These are phyloP conservation scores for Vidua macroura DNA, from an alignment of 2,113 vertebrate genomes.

Conservation along the genomic window DNA sequence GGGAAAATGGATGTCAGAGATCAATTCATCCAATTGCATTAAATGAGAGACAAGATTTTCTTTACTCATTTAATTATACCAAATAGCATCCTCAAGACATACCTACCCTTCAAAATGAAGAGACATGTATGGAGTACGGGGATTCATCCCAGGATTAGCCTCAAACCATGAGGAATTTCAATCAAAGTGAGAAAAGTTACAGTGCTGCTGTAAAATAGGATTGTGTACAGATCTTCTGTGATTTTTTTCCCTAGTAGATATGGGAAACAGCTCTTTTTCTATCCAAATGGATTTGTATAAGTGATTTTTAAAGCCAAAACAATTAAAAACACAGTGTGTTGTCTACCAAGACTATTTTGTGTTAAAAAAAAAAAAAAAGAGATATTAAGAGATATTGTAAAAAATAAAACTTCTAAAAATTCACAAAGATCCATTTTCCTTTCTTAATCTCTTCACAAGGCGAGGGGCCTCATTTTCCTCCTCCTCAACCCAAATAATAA, in stretches of 20 bases:
- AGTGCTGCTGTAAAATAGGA: background rate
- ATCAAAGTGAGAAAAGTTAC: background rate
- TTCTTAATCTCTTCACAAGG: background rate
- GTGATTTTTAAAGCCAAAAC: background rate
- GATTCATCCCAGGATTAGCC: background rate
- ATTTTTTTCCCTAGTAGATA: background rate
- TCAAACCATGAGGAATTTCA: background rate
- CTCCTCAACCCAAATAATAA: background rate
- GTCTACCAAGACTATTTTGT: background rate
- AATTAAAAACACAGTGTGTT: background rate
- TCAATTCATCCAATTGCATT: background rate
- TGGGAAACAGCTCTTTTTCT: background rate
- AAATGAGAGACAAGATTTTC: background rate
- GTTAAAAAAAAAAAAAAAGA: background rate
- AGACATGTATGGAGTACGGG: background rate
- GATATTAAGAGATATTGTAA: background rate
- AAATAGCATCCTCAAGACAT: background rate
- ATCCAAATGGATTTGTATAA: background rate
- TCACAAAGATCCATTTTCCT: background rate
- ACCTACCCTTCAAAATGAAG: background rate
- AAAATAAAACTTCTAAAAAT: background rate
- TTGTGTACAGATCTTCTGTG: background rate
- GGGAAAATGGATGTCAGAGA: background rate
- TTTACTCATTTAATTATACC: background rate
- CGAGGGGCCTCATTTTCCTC: background rate